Conservation (phyloP, 2,888 invertebrate species). For the Heliconius aoede region DNA sequence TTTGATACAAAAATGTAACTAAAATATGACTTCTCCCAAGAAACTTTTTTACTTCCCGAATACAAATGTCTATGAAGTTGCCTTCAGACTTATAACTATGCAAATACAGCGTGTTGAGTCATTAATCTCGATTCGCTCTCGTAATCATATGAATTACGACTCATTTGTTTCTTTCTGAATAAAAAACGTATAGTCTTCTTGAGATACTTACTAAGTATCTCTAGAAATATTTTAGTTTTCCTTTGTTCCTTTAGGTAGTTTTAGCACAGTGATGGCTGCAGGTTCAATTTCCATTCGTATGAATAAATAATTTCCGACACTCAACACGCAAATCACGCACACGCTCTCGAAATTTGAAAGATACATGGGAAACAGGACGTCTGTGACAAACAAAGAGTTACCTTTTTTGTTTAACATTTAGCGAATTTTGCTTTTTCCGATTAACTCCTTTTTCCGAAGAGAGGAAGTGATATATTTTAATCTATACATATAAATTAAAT, state of each 20-base stretch:
- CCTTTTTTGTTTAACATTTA: too few relatives aligned
- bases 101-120: conserved; percentile 40
- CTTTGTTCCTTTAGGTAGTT: not conserved
- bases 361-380: too few relatives aligned
- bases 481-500: too few relatives aligned
- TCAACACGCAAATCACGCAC: too few relatives aligned
- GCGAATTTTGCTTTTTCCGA: too few relatives aligned
- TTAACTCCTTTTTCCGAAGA: too few relatives aligned
- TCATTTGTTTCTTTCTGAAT: not conserved
- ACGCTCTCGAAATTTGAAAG: too few relatives aligned
- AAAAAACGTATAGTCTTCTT: not conserved
- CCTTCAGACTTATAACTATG: conserved; percentile 32
- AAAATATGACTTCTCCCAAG: not conserved
- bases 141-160: conserved; percentile 18
- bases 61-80: conserved; percentile 25
- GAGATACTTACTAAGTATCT: not conserved
- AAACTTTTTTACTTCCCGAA: conserved; percentile 19
- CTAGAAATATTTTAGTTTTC: not conserved
- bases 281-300: too few relatives aligned
- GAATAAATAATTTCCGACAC: too few relatives aligned
- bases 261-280: not conserved
- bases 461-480: too few relatives aligned
- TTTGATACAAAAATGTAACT: conserved; percentile 6
- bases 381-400: too few relatives aligned
- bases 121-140: conserved; percentile 35